Base-by-base conservation (phyloP, 2,888 invertebrate species). In the Steinernema carpocapsae region DNA sequence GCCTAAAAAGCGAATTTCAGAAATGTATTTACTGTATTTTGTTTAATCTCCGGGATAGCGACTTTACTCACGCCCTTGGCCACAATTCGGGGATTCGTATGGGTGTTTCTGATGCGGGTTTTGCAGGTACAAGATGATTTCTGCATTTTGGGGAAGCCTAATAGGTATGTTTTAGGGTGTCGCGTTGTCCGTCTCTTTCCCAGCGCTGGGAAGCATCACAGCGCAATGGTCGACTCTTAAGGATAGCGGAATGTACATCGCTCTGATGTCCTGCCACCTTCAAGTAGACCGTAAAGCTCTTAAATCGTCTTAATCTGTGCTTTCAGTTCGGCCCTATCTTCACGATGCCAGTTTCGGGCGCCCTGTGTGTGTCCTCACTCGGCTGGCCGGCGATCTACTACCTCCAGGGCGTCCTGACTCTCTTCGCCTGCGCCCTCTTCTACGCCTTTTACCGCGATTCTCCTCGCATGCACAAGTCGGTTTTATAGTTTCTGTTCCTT, bases 331-430 rank as follows among this genome's bases (percentile, higher is more conserved):
- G 80, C 78, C 78, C 10, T 42, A n/a, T n/a, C n/a, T n/a, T n/a
- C n/a, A n/a, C n/a, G n/a, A n/a, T n/a, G n/a, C n/a, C n/a, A n/a
- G n/a, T 81, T 32, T 73, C 76, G 1, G 80, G 80, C 22, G 75
- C 74, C 24, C 64, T 80, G 14, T 80, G 80, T 52, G 73, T 72
- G 71, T 76, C 76, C 7, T 29, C 51, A 4, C 71, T 73, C 56
- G 80, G 80, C 10, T 80, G 80, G 80, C 76, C 78, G 10, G 77
- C 80, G 19, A 72, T 81, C 19, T 80, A 82, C 72, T 81, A 80
- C 70, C 64, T 80, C 32, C 81, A 77, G 48, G 80, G 79, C 10
- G 42, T 56, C 14, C 32, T 79, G n/a, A 81, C 78, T 48, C n/a
- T 79, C 24, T 24, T 81, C n/a, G 45, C 70, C 1, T 22, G 32